Evolutionary conservation across 2,888 invertebrate species (phyloP), one percentile per base, ranked within the genome.

Genomic region (Ryuthela nishihirai): DNA sequence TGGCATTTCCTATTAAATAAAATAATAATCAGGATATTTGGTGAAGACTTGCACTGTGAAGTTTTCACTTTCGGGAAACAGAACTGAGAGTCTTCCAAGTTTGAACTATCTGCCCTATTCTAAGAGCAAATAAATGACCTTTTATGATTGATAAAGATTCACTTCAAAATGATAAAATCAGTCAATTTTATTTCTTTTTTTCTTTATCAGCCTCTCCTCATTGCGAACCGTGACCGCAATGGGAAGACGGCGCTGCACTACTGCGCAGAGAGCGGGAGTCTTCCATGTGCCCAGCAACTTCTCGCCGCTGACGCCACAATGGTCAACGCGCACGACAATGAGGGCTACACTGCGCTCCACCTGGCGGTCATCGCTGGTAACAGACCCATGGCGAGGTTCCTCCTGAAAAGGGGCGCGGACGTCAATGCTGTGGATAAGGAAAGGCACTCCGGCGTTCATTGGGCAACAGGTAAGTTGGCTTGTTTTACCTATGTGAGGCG

Each of bases 341-440:
- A 97, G 75, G 97, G 97, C 59, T 89, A 94, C 73, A 93, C 95
- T 7, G 88, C 95, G 6, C 81, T 99, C 47, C 93, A 97, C 76
- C 82, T 97, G 70, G 94, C 97, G 23, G 92, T 94, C 62, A 94
- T 94, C 71, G 88, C 91, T 64, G 94, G 94, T 43, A 72, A 74
- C 63, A 55, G 58, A 18, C 67, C 69, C 6, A 65, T 72, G 3
- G 69, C 76, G 12, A 72, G 72, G 53, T 71, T 73, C 42, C 67
- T 79, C 29, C 65, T 76, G 12, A 70, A 73, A 45, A 65, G 71
- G 43, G 76, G 76, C 23, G 75, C 76, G 1, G 72, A 76, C 5
- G 36, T 64, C 7, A 86, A 88, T 74, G 87, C 88, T 40, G 81
- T 88, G 67, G 98, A 99, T 75, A 85, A 88, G 70, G 97, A 98